These are phyloP conservation scores for Lathamus discolor DNA, from an alignment of 2,113 vertebrate genomes.

Conservation along the genomic window DNA sequence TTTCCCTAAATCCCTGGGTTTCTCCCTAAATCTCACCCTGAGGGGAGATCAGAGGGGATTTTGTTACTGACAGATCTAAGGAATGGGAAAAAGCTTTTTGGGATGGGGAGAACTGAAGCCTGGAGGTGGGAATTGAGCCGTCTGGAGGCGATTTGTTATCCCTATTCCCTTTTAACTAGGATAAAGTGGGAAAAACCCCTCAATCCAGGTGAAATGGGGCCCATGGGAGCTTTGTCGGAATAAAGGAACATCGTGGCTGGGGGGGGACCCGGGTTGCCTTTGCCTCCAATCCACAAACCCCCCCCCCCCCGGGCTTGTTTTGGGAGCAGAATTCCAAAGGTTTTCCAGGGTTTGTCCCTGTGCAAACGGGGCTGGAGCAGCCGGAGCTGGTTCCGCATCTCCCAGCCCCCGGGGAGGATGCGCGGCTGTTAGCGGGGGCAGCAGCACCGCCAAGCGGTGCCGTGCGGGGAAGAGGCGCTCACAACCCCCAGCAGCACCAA, in stretches of 20 bases:
- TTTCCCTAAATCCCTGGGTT: neutral
- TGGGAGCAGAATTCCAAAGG: fast-evolving
- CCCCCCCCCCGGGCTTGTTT: fast-evolving
- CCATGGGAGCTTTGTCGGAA: neutral
- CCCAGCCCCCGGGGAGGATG: fast-evolving
- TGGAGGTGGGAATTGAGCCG: fast-evolving
- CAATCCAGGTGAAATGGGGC: fast-evolving
- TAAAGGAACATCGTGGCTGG: neutral
- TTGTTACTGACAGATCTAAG: too few relatives aligned
- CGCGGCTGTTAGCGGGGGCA: neutral
- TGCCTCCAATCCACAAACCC: fast-evolving
- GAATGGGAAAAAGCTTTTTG: neutral
- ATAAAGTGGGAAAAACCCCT: fast-evolving
- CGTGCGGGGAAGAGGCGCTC: neutral
- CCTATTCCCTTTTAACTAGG: neutral
- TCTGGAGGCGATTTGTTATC: fast-evolving
- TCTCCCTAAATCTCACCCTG: neutral
- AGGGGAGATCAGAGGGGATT: neutral
- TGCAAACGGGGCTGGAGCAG: fast-evolving
- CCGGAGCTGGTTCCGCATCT: fast-evolving
- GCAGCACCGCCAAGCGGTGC: neutral
- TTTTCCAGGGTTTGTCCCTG: neutral
- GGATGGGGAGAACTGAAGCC: fast-evolving
- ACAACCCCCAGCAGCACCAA: fast-evolving
- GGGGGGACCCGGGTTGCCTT: neutral